Evolutionary conservation across 2,888 invertebrate genomes (phyloP).

Genomic region (Cacoxenus indagator): DNA sequence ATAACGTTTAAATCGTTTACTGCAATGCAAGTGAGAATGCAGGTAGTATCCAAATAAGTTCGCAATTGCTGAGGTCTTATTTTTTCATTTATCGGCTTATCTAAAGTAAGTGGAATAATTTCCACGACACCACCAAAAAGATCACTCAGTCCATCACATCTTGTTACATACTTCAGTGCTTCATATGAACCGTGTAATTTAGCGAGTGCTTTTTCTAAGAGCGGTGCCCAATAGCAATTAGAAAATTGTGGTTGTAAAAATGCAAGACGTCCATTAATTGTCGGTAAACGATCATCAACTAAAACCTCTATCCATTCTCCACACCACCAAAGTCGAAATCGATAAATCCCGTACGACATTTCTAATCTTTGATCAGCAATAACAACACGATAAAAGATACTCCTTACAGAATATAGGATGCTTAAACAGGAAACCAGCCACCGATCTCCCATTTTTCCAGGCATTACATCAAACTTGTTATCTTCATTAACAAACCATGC

Average conservation of each 20-base stretch:
- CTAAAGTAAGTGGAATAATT: conserved; percentile 80
- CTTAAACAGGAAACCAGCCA: conserved; percentile 93
- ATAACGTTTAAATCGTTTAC: conserved; percentile 60
- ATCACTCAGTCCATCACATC: conserved; percentile 89
- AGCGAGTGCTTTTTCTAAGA: conserved; percentile 93
- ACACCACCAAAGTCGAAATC: conserved; percentile 94
- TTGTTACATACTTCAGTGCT: conserved; percentile 91
- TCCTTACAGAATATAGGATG: conserved; percentile 86
- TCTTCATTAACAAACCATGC: conserved; percentile 73
- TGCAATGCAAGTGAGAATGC: conserved; percentile 84
- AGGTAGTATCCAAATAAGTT: conserved; percentile 83
- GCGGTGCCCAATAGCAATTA: conserved; percentile 89
- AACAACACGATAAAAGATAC: conserved; percentile 90
- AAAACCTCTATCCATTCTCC: conserved; percentile 93
- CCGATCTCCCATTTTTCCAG: conserved; percentile 91
- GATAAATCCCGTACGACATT: conserved; percentile 82
- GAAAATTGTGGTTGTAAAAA: conserved; percentile 86
- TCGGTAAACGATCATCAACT: conserved; percentile 90
- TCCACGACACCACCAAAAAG: conserved; percentile 92
- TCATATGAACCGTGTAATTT: conserved; percentile 96
- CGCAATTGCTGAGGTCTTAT: conserved; percentile 76
- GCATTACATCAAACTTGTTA: conserved; percentile 84
- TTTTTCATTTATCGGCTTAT: conserved; percentile 73
- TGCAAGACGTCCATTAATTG: conserved; percentile 87
- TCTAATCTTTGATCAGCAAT: conserved; percentile 90